Evolutionary conservation across 1,140 invertebrate genomes (phyloP).

Genomic region (Monomorium pharaonis): DNA sequence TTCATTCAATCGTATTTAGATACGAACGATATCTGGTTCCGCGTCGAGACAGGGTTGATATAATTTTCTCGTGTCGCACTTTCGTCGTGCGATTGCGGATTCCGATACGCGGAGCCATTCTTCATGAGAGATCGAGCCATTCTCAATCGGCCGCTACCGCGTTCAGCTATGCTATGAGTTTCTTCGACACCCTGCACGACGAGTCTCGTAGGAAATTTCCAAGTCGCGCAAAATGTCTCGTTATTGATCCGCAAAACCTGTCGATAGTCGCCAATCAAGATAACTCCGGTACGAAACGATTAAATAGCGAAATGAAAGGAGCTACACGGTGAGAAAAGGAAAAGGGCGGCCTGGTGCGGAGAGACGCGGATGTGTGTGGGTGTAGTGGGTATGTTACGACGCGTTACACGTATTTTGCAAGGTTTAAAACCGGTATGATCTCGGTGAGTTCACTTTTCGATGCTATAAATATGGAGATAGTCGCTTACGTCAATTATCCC

Average conservation of each 20-base stretch:
- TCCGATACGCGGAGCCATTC: not conserved
- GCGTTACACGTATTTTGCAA: conserved; percentile 27
- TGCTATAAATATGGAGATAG: conserved; percentile 19
- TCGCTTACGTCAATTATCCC: conserved; percentile 7
- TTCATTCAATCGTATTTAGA: conserved; percentile 6
- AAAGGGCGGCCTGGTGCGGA: conserved; percentile 36
- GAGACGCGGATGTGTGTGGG: not conserved
- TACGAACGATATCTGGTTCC: not conserved
- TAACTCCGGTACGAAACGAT: conserved; percentile 30
- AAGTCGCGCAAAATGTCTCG: conserved; percentile 16
- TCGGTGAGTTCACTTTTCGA: conserved; percentile 36
- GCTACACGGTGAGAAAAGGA: conserved; percentile 49
- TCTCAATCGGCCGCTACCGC: not conserved
- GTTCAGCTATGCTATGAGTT: not conserved
- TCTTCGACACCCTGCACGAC: conserved; percentile 26
- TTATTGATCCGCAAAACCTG: conserved; percentile 24
- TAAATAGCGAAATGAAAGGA: conserved; percentile 59
- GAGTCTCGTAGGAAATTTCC: conserved; percentile 62
- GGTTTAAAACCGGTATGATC: conserved; percentile 41
- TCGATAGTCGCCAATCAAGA: conserved; percentile 24
- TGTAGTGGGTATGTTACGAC: conserved; percentile 13
- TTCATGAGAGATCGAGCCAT: conserved; percentile 15
- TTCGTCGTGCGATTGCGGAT: not conserved
- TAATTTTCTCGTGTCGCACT: conserved; percentile 16
- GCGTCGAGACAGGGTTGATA: conserved; percentile 1